Percentiles rank a stretch among this genome's conserved stretches.
Conservation (phyloP, 2,888 invertebrate species). For the Sinodicranocentrus sp. region DNA sequence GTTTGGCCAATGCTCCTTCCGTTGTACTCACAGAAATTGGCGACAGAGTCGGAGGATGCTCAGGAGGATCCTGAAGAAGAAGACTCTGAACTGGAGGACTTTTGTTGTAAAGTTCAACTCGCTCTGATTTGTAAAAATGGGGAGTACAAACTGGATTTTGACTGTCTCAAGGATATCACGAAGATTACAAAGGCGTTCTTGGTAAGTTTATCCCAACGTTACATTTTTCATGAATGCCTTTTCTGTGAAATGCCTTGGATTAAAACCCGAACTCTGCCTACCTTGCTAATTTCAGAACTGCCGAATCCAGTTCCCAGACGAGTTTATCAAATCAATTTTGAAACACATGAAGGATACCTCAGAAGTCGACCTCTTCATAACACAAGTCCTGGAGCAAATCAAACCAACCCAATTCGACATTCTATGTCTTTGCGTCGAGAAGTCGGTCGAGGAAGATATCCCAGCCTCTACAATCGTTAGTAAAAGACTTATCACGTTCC, state of each 20-base stretch:
- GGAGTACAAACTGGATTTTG: slow-evolving; percentile 48
- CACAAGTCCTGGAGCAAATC: slow-evolving; percentile 44
- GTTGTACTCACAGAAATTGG: slow-evolving; percentile 3
- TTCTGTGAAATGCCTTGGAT: too few relatives aligned
- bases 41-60: slow-evolving; percentile 2
- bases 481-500: slow-evolving; percentile 22
- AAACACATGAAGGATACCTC: not conserved
- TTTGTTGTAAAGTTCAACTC: slow-evolving; percentile 16
- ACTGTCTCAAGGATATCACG: slow-evolving; percentile 35
- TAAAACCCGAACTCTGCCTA: too few relatives aligned
- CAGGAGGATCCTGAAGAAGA: slow-evolving; percentile 29
- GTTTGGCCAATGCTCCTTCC: slow-evolving; percentile 42
- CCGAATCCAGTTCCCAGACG: slow-evolving; percentile 5
- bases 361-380: slow-evolving; percentile 61
- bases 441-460: slow-evolving; percentile 42
- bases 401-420: slow-evolving; percentile 70
- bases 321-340: slow-evolving; percentile 5
- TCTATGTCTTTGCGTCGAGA: slow-evolving; percentile 57
- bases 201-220: slow-evolving; percentile 28
- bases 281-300: too few relatives aligned
- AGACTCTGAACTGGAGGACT: slow-evolving; percentile 25
- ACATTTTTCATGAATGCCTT: not conserved
- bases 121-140: slow-evolving; percentile 41
- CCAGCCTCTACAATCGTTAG: slow-evolving; percentile 16
- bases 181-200: slow-evolving; percentile 40